phyloP scores from a whole-genome alignment of 2,113 vertebrate species.

The Pomatostomus ruficeps region DNA sequence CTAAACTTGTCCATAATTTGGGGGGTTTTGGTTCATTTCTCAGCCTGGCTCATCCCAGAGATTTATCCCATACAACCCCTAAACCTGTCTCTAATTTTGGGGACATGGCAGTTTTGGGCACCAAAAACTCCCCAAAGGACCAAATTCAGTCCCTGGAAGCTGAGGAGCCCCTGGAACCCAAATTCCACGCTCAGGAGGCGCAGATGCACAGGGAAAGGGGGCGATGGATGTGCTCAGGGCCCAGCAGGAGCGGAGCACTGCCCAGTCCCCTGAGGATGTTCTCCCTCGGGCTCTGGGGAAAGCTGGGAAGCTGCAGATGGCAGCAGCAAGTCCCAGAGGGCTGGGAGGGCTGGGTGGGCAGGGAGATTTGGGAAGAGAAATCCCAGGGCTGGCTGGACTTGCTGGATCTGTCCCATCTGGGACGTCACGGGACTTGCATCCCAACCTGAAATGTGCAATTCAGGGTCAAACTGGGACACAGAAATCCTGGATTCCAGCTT shows the following conservation, averaged over 20 bases:
- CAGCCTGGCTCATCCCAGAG: background rate
- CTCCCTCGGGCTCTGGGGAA: background rate
- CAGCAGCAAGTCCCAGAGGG: background rate
- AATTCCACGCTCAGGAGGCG: rapidly evolving
- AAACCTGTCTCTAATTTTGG: background rate
- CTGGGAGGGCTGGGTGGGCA: background rate
- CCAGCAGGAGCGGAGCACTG: background rate
- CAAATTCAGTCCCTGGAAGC: background rate
- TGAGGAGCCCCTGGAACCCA: background rate
- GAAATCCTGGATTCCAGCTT: rapidly evolving
- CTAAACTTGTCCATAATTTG: background rate
- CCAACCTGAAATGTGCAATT: background rate
- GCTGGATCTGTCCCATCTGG: background rate
- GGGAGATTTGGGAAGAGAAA: background rate
- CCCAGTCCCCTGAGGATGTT: background rate
- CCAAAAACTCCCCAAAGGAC: background rate
- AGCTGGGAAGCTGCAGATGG: background rate
- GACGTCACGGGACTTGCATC: background rate
- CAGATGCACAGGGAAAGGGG: background rate
- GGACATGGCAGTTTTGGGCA: rapidly evolving
- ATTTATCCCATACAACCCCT: rapidly evolving
- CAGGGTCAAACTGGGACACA: background rate
- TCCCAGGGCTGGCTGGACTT: background rate
- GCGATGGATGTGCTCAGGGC: background rate
- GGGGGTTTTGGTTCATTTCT: background rate